Conservation (phyloP, 2,113 vertebrate species). For the Crotophaga sulcirostris region DNA sequence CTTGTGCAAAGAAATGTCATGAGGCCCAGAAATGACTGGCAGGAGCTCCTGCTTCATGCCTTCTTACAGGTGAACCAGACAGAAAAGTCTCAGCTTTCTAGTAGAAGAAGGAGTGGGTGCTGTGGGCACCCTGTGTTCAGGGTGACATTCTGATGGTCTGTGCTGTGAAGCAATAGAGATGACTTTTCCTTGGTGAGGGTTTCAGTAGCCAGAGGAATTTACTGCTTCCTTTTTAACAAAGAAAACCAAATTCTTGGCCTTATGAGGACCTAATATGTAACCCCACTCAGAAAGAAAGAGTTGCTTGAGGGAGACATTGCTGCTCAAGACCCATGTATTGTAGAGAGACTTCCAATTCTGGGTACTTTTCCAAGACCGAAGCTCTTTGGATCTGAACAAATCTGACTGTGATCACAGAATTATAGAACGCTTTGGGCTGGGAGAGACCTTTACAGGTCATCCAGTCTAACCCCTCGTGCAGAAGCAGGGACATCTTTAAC, state of each 20-base stretch:
- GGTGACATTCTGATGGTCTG: neutral
- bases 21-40: neutral
- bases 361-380: neutral
- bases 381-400: neutral
- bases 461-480: too few relatives aligned
- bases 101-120: neutral
- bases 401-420: neutral
- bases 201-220: neutral
- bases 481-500: too few relatives aligned
- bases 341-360: neutral
- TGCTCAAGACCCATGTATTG: neutral
- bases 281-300: neutral
- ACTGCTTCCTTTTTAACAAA: neutral
- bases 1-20: neutral
- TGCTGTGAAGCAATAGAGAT: fast-evolving
- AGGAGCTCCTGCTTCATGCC: neutral
- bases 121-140: neutral
- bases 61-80: neutral
- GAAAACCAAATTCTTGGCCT: neutral
- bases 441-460: too few relatives aligned
- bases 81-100: neutral
- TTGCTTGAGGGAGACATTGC: neutral
- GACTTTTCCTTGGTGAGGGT: neutral
- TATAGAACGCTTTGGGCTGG: too few relatives aligned
- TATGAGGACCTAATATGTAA: neutral